phyloP scores from a whole-genome alignment of 1,140 invertebrate genomes.

The Drosophila dunni region DNA sequence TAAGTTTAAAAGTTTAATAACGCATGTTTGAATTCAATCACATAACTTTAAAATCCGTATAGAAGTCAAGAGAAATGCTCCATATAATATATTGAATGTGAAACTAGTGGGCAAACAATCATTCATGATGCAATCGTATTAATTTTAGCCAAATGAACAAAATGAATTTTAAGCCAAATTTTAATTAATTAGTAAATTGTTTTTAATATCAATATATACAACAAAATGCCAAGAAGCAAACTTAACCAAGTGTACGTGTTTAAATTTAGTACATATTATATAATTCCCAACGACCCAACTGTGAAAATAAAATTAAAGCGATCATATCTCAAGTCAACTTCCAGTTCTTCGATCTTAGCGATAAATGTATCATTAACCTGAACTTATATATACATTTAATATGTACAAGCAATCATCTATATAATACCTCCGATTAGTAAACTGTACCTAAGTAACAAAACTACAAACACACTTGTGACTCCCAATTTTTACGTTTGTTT shows the following conservation, averaged over 20 bases:
- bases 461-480: slow-evolving; percentile 36
- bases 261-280: slow-evolving; percentile 54
- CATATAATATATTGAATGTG: slow-evolving; percentile 33
- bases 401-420: slow-evolving; percentile 69
- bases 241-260: slow-evolving; percentile 31
- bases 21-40: slow-evolving; percentile 60
- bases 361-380: slow-evolving; percentile 37
- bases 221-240: slow-evolving; percentile 2
- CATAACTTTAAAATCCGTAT: slow-evolving; percentile 52
- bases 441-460: slow-evolving; percentile 69
- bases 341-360: slow-evolving; percentile 45
- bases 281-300: slow-evolving; percentile 64
- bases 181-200: slow-evolving; percentile 53
- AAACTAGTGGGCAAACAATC: slow-evolving; percentile 61
- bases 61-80: slow-evolving; percentile 8
- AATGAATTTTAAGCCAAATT: slow-evolving; percentile 52
- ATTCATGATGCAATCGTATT: slow-evolving; percentile 61
- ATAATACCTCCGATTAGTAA: slow-evolving; percentile 76
- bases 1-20: slow-evolving; percentile 34
- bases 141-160: slow-evolving; percentile 46
- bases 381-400: slow-evolving; percentile 17
- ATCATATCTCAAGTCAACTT: slow-evolving; percentile 64
- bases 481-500: slow-evolving; percentile 33
- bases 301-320: slow-evolving; percentile 47
- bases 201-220: slow-evolving; percentile 21